phyloP scores from a whole-genome alignment of 2,113 vertebrate species.

The Hypanus sabinus region DNA sequence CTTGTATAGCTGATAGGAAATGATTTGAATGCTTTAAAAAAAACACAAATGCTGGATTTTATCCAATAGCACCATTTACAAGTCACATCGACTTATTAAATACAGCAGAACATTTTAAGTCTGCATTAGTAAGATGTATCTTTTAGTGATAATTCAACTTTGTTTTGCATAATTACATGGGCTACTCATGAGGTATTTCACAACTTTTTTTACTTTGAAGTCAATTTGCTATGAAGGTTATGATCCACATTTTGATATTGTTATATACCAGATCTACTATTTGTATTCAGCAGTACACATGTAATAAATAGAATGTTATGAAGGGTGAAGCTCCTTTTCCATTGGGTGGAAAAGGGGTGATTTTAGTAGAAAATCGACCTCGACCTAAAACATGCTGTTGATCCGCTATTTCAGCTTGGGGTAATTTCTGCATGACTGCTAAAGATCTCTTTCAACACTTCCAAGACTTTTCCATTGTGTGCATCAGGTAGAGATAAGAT shows the following conservation, averaged over 20 bases:
- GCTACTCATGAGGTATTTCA: slow-evolving; percentile 3
- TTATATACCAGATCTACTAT: not conserved
- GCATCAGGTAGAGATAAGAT: no score
- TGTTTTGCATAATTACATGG: not conserved
- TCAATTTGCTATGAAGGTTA: not conserved
- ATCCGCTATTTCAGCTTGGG: not conserved
- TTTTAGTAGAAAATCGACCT: not conserved
- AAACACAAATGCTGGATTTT: not conserved
- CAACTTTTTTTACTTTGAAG: not conserved
- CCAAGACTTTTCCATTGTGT: not conserved
- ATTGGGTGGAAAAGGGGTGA: not conserved
- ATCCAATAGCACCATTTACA: slow-evolving; percentile 15
- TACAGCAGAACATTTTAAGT: not conserved
- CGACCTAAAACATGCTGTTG: not conserved
- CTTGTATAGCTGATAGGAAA: slow-evolving; percentile 31
- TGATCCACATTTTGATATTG: not conserved
- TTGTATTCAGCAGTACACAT: not conserved
- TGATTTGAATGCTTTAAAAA: slow-evolving; percentile 29
- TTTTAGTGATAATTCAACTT: slow-evolving; percentile 13
- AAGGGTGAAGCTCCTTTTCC: not conserved
- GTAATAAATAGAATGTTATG: not conserved
- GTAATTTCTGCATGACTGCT: not conserved
- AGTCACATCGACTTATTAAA: not conserved
- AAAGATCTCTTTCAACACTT: not conserved
- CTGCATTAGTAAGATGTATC: not conserved